Evolutionary conservation across 37 sponge, comb jelly and placozoan genomes (phyloP).

Genomic region (Oopsacas minuta): DNA sequence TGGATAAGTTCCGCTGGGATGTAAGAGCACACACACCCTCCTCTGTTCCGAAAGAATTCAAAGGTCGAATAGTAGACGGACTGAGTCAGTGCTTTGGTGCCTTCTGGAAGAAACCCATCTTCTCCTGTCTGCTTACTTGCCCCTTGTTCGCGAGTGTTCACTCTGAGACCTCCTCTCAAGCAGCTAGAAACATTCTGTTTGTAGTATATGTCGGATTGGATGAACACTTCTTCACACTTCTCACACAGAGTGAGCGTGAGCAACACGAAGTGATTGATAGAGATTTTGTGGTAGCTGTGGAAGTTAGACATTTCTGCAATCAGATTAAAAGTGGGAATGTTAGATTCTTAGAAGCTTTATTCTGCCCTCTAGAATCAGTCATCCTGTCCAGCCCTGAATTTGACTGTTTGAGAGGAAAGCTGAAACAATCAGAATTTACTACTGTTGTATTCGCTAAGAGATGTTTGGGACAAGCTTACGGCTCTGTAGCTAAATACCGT

Average conservation of each 20-base stretch:
- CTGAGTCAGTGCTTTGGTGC: slow-evolving; percentile 22
- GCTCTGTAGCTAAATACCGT: slow-evolving; percentile 24
- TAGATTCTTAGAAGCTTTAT: slow-evolving; percentile 36
- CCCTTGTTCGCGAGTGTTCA: slow-evolving; percentile 49
- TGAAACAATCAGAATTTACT: slow-evolving; percentile 27
- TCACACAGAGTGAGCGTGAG: slow-evolving; percentile 41
- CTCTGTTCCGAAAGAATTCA: slow-evolving; percentile 26
- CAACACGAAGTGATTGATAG: slow-evolving; percentile 36
- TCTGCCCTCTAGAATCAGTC: slow-evolving; percentile 32
- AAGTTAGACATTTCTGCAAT: slow-evolving; percentile 44
- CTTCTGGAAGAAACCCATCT: slow-evolving; percentile 35
- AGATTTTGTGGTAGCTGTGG: slow-evolving; percentile 41
- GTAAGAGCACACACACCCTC: slow-evolving; percentile 38
- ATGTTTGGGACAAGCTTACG: slow-evolving; percentile 41
- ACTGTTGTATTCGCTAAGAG: slow-evolving; percentile 30
- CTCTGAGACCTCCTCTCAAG: slow-evolving; percentile 33
- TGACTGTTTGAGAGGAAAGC: background rate
- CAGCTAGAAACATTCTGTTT: slow-evolving; percentile 34
- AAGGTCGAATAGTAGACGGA: slow-evolving; percentile 28
- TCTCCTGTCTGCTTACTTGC: slow-evolving; percentile 42
- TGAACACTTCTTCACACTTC: slow-evolving; percentile 55
- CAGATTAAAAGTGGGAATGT: slow-evolving; percentile 42
- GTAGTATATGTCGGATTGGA: slow-evolving; percentile 43
- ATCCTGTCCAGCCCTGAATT: slow-evolving; percentile 33
- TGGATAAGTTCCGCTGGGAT: slow-evolving; percentile 26